Evolutionary conservation across 2,113 vertebrate species (phyloP).

Genomic region (Acinonyx jubatus): DNA sequence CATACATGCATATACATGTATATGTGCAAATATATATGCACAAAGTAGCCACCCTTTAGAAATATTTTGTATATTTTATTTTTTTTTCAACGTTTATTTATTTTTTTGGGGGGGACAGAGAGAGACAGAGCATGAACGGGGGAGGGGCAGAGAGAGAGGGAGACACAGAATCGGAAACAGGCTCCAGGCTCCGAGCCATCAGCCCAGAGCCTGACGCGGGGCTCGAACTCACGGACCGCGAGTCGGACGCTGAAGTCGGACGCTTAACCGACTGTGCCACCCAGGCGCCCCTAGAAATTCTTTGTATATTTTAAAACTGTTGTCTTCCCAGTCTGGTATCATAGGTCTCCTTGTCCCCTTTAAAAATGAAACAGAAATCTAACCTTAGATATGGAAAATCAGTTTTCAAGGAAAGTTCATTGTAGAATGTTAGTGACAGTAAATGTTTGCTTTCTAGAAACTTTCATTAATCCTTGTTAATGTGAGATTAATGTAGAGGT

Average conservation of each 20-base stretch:
- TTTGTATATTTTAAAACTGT: neutral
- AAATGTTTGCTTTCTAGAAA: constrained; percentile 51
- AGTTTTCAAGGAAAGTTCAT: constrained; percentile 17
- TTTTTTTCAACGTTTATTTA: too few species aligned
- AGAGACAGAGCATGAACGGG: too few species aligned
- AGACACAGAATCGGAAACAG: too few species aligned
- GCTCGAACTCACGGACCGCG: too few species aligned
- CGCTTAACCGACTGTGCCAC: too few species aligned
- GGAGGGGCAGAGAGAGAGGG: too few species aligned
- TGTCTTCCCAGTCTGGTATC: neutral
- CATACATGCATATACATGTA: neutral
- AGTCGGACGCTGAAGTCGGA: too few species aligned
- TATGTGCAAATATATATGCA: too few species aligned
- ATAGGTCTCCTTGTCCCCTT: neutral
- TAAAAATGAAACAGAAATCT: constrained; percentile 26
- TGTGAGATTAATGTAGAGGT: constrained; percentile 4
- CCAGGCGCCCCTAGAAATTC: neutral
- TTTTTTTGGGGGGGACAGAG: too few species aligned
- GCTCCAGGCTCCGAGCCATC: too few species aligned
- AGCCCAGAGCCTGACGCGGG: too few species aligned
- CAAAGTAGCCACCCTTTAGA: constrained; percentile 18
- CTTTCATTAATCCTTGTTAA: constrained; percentile 30
- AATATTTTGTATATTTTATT: neutral
- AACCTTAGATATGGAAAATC: neutral
- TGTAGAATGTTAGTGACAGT: constrained; percentile 45